phyloP scores from a whole-genome alignment of 2,113 vertebrate species.

The Edolisoma coerulescens region DNA sequence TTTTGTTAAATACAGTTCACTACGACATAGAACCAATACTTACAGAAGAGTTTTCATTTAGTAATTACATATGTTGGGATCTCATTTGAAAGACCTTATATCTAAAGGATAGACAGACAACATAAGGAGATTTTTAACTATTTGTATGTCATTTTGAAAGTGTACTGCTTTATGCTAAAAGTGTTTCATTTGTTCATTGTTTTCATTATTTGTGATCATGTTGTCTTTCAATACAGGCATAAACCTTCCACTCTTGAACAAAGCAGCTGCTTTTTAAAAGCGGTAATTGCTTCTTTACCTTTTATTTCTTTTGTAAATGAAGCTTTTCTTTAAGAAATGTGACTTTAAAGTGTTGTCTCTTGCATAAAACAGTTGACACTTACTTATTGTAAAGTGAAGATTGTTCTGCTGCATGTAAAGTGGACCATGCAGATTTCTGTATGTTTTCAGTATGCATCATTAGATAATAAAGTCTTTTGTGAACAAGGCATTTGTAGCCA shows the following conservation, averaged over 20 bases:
- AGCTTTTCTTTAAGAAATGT: constrained; percentile 82
- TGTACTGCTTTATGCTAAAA: constrained; percentile 83
- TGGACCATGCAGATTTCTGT: constrained; percentile 85
- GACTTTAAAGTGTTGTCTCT: constrained; percentile 83
- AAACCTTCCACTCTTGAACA: constrained; percentile 91
- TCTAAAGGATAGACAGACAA: constrained; percentile 72
- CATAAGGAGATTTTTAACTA: constrained; percentile 76
- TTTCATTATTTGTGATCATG: constrained; percentile 90
- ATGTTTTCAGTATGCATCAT: constrained; percentile 87
- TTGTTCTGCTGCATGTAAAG: constrained; percentile 85
- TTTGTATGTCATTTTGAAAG: constrained; percentile 85
- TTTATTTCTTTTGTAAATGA: constrained; percentile 89
- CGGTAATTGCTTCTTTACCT: constrained; percentile 97
- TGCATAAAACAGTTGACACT: constrained; percentile 85
- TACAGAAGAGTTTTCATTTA: constrained; percentile 73
- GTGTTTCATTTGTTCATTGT: constrained; percentile 83
- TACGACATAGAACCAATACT: constrained; percentile 68
- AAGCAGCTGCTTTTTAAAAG: constrained; percentile 95
- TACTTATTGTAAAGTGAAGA: constrained; percentile 86
- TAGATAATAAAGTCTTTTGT: constrained; percentile 91
- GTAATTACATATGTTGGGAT: constrained; percentile 72
- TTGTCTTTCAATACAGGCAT: constrained; percentile 95
- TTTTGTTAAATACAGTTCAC: constrained; percentile 79
- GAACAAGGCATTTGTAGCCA: constrained; percentile 85
- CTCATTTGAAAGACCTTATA: constrained; percentile 74